Evolutionary conservation across 2,797 vertebrate genomes (phyloP), one percentile per base, ranked within the genome.

Genomic region (Acrossocheilus fasciatus): DNA sequence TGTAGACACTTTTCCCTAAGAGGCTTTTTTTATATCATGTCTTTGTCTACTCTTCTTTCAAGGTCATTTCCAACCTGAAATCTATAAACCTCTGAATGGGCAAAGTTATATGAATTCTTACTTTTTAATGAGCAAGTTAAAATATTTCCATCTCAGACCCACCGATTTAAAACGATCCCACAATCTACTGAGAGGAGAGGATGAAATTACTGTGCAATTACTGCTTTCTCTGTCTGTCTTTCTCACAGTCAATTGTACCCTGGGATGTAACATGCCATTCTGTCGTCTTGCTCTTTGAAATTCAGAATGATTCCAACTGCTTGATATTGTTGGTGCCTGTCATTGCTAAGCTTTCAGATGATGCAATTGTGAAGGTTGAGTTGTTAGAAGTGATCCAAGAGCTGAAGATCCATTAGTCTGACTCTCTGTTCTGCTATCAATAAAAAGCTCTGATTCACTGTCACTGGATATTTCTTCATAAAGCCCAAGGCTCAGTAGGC

Each of bases 41-140:
- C 78, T 88, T 69, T 78, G 36, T 74, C 84, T 88, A 89, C 62
- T 85, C 83, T 47, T 87, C 77, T 88, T 93, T 92, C 93, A 95
- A 96, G 95, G 95, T 95, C 94, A 92, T 93, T 87, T 89, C 87
- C 94, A 94, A 94, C 92, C 92, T 94, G 93, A 93, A 95, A 96
- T 94, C 95, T 94, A 96, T 96, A 95, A 95, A 96, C 92, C 92
- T 94, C 92, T 93, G 92, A 94, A 93, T 94, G 92, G 93, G 92
- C 92, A 95, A 95, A 95, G 94, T 96, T 95, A 96, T 96, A 95
- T 95, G 95, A 95, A 96, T 96, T 96, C 95, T 94, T 95, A 91
- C 91, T 94, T 94, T 95, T 96, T 96, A 95, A 95, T 90, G 90
- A 91, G 92, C 89, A 90, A 93, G 93, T 93, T 95, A 94, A 94